Evolutionary conservation across 2,888 invertebrate genomes (phyloP), one percentile per base, ranked within the genome.

Genomic region (Eueremaeus valkanovi): DNA sequence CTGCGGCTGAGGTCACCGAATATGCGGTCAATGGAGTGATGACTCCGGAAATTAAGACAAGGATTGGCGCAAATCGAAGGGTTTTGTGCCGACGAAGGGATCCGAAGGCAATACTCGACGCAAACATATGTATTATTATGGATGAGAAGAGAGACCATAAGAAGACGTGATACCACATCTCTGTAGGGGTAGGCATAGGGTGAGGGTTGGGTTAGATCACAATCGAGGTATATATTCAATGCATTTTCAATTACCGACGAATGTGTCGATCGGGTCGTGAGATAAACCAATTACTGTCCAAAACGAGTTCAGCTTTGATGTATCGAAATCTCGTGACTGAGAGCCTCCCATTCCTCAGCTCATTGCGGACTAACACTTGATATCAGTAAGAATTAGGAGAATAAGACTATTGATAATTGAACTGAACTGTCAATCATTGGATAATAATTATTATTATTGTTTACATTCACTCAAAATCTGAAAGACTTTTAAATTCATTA

Each of bases 111-210:
- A 96, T 92, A 74, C 92, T 85, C 74, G 93, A 93, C 76, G 95
- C 95, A 83, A 94, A 90, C 81, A 84, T 81, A 84, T 96, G 95
- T 79, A 96, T 92, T 83, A 95, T 89, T 82, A 95, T 88, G 73
- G 95, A 96, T 18, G 95, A 95, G 84, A 94, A 92, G 82, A 96
- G 86, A 77, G 93, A 93, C 95, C 95, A 96, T 81, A 96, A 86
- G 85, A 96, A 96, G 83, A 96, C 91, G 83, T 94, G 92, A 84
- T 95, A 95, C 95, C 95, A 96, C 92, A 96, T 96, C 85, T 95
- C 94, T 86, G 89, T 86, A 3, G 24, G n/a, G n/a, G n/a, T n/a
- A n/a, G n/a, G n/a, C n/a, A n/a, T n/a, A n/a, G n/a, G n/a, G n/a
- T n/a, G 55, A 55, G 24, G 87, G 92, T 40, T 33, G 21, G 49